Conservation (phyloP, 2,113 vertebrate species). For the Heptranchias perlo region DNA sequence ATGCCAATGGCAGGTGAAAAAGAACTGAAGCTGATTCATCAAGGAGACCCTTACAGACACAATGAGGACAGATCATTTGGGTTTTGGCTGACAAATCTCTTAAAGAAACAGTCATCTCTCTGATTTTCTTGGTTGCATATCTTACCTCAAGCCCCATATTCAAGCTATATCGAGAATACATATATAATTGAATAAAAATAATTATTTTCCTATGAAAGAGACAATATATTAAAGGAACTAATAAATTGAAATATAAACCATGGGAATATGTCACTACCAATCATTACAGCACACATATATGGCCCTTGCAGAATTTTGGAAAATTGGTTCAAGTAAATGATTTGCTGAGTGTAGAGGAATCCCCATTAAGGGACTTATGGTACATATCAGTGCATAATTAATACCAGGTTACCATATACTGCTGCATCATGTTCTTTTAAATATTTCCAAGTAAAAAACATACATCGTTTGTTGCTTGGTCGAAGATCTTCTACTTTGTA, state of each 20-base stretch:
- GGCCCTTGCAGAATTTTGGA: neutral
- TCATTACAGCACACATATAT: neutral
- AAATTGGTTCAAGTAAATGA: neutral
- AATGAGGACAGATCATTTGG: slow-evolving; percentile 23
- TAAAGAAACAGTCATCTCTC: neutral
- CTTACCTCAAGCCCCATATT: neutral
- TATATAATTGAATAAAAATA: neutral
- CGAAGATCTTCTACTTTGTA: slow-evolving; percentile 72
- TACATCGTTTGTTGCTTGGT: slow-evolving; percentile 62
- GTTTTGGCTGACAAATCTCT: neutral
- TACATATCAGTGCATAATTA: neutral
- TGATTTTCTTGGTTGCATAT: neutral
- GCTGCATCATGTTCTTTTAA: neutral
- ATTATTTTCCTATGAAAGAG: neutral
- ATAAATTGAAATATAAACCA: neutral
- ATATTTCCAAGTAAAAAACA: slow-evolving; percentile 52
- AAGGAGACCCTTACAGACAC: slow-evolving; percentile 1
- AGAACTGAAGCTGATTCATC: slow-evolving; percentile 12
- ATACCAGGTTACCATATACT: neutral
- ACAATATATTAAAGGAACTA: neutral
- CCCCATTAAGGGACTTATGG: neutral
- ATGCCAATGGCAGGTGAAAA: neutral
- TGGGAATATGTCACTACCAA: neutral
- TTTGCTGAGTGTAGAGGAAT: neutral
- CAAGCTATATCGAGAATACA: neutral